Conservation (phyloP, 2,797 vertebrate genomes). For the Lacerta viridis region DNA sequence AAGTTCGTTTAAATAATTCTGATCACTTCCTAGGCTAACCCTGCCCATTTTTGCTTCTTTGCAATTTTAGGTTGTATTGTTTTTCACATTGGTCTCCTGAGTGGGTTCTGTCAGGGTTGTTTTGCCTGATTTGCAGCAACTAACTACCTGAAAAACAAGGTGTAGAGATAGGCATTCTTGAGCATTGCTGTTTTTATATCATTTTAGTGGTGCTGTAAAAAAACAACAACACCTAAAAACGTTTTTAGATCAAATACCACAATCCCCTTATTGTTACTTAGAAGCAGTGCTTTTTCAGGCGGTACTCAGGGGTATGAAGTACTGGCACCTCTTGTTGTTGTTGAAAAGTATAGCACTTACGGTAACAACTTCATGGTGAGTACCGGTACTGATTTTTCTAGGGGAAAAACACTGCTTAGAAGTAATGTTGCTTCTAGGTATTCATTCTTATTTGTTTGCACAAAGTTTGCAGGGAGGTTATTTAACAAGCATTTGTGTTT, state of each 20-base stretch:
- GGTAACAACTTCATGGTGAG: too few species aligned
- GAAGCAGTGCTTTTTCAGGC: too few species aligned
- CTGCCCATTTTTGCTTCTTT: not conserved
- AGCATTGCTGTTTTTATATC: not conserved
- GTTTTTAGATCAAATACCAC: not conserved
- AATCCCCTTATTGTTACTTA: not conserved
- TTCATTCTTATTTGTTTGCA: not conserved
- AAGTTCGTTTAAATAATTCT: not conserved
- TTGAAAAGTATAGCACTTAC: too few species aligned
- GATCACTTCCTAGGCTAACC: not conserved
- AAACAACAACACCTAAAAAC: too few species aligned
- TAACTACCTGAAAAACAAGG: not conserved
- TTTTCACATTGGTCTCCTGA: not conserved
- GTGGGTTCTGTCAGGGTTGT: not conserved
- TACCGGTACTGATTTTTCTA: too few species aligned
- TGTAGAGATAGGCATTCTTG: too few species aligned
- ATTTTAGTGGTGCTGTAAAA: not conserved
- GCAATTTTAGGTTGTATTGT: not conserved
- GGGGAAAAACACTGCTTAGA: too few species aligned
- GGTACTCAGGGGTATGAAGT: too few species aligned
- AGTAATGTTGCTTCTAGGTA: too few species aligned
- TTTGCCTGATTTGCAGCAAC: not conserved
- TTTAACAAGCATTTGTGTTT: too few species aligned
- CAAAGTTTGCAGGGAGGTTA: too few species aligned
- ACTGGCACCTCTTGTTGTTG: too few species aligned